phyloP scores from a whole-genome alignment of 2,888 invertebrate genomes.

The Camponotus fellah region DNA sequence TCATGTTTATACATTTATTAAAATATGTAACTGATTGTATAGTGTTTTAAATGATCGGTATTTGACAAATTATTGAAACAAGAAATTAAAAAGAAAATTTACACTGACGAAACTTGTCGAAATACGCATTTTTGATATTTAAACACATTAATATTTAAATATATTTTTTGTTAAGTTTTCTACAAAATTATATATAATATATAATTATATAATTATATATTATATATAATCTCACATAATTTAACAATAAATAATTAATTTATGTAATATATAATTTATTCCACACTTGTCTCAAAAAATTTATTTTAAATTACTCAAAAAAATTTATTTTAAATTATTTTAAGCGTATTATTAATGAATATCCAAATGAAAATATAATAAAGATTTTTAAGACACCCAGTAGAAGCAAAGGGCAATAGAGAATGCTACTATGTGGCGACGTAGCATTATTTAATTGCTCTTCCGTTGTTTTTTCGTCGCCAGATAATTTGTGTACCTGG shows the following conservation, averaged over 20 bases:
- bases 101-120: background rate
- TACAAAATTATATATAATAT: background rate
- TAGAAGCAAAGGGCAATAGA: conserved; percentile 68
- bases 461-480: conserved; percentile 81
- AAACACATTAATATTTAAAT: background rate
- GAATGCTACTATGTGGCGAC: conserved; percentile 81
- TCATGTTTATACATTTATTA: background rate
- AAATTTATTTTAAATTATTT: background rate
- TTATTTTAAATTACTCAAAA: background rate
- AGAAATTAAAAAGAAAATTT: background rate
- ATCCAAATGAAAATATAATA: background rate
- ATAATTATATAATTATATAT: no score
- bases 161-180: background rate
- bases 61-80: background rate
- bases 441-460: conserved; percentile 84
- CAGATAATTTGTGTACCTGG: conserved; percentile 85
- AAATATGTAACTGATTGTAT: background rate
- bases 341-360: background rate
- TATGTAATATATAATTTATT: background rate
- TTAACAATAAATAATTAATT: background rate
- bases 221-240: background rate
- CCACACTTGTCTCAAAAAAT: background rate
- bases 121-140: background rate
- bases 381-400: conserved; percentile 70
- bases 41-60: background rate